phyloP scores from a whole-genome alignment of 30 jellyfish, hydroid and myxozoan species.

The Aurelia sp. region DNA sequence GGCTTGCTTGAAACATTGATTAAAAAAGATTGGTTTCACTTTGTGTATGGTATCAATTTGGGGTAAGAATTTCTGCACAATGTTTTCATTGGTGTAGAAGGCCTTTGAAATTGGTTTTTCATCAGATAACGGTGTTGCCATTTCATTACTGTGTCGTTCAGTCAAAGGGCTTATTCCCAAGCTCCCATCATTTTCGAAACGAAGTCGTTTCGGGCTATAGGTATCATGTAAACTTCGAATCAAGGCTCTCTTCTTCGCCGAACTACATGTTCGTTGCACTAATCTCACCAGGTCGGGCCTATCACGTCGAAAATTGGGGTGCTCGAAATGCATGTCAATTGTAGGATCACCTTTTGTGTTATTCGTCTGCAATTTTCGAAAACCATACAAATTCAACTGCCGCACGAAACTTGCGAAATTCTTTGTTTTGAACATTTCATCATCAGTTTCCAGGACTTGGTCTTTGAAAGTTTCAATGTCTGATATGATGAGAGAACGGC shows the following conservation, averaged over 20 bases:
- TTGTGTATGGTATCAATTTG: too few species aligned
- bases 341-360: conserved; percentile 93
- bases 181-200: conserved; percentile 33
- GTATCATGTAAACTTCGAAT: conserved; percentile 43
- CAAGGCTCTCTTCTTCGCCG: conserved; percentile 60
- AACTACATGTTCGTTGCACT: conserved; percentile 95
- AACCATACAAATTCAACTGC: conserved; percentile 94
- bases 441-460: conserved; percentile 93
- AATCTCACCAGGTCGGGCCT: conserved; percentile 94
- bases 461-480: conserved; percentile 86
- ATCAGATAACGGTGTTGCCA: conserved; percentile 27
- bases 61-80: background rate
- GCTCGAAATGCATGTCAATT: conserved; percentile 97
- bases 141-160: conserved; percentile 40
- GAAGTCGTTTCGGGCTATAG: conserved; percentile 56
- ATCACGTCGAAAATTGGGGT: conserved; percentile 94
- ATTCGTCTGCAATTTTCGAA: conserved; percentile 86
- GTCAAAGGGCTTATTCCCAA: conserved; percentile 41
- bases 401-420: conserved; percentile 98
- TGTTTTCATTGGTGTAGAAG: background rate
- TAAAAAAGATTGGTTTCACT: background rate
- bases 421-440: conserved; percentile 98
- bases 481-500: conserved; percentile 89
- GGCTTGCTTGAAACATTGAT: conserved; percentile 13
- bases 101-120: conserved; percentile 6